phyloP scores from a whole-genome alignment of 2,113 vertebrate species.

The Daboia siamensis region DNA sequence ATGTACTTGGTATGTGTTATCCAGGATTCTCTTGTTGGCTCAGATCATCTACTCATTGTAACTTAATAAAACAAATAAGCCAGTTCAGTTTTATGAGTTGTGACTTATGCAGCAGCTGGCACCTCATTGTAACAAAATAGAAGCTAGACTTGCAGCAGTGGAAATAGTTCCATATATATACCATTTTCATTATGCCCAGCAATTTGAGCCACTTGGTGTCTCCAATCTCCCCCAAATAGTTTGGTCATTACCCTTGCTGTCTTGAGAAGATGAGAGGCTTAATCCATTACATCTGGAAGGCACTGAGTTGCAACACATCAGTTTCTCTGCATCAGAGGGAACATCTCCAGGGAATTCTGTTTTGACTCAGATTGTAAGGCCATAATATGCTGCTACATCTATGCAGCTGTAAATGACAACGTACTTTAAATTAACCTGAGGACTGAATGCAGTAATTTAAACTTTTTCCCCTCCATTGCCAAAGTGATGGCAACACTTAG shows the following conservation, averaged over 20 bases:
- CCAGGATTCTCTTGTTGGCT: neutral
- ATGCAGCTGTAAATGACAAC: neutral
- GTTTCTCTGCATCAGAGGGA: neutral
- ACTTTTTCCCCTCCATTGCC: conserved; percentile 15
- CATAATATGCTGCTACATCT: neutral
- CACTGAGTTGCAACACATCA: neutral
- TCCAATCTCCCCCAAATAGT: neutral
- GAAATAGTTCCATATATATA: neutral
- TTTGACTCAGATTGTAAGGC: neutral
- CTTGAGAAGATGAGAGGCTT: neutral
- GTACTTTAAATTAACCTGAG: neutral
- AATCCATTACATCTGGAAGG: neutral
- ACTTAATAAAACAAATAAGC: neutral
- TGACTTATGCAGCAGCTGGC: neutral
- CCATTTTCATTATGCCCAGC: neutral
- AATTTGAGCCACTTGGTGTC: neutral
- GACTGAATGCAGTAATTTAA: neutral
- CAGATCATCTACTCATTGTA: neutral
- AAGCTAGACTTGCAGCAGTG: neutral
- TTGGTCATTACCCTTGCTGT: neutral
- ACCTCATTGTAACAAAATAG: conserved; percentile 1
- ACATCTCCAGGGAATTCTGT: neutral
- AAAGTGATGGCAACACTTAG: neutral
- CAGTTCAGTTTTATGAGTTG: neutral
- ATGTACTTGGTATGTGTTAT: conserved; percentile 14